These are phyloP conservation scores for Styela clava DNA, from an alignment of 23 tunicate species.

Conservation along the genomic window DNA sequence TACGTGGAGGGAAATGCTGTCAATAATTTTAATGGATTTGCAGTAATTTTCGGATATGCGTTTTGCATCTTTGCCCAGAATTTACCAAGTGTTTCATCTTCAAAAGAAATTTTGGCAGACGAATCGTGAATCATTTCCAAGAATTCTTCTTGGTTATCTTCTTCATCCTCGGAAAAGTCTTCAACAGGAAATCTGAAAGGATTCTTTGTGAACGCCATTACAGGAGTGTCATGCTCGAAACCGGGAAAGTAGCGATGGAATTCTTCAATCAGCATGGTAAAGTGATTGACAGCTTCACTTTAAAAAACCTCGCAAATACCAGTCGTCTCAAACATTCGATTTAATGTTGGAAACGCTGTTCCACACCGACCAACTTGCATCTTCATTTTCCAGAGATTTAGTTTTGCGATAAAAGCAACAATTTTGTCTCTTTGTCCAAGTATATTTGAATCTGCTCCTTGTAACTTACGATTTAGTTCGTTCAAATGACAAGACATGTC, in stretches of 20 bases:
- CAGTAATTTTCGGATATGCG: slow-evolving; percentile 44
- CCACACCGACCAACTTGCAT: too few species aligned
- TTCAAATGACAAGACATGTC: slow-evolving; percentile 48
- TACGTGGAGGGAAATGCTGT: slow-evolving; percentile 34
- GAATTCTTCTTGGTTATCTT: too few species aligned
- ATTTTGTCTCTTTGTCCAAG: too few species aligned
- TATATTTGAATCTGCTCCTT: too few species aligned
- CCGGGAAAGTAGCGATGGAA: slow-evolving; percentile 53
- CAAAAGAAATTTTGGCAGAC: slow-evolving; percentile 48
- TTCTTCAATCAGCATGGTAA: slow-evolving; percentile 39
- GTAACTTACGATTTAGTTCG: slow-evolving; percentile 50
- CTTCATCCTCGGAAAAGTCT: slow-evolving; percentile 32
- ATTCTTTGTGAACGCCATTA: too few species aligned
- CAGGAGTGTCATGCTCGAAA: slow-evolving; percentile 47
- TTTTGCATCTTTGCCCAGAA: too few species aligned
- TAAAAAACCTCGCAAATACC: slow-evolving; percentile 26
- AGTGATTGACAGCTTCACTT: too few species aligned
- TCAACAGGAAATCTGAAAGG: slow-evolving; percentile 58
- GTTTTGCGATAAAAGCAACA: too few species aligned
- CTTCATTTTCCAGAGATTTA: too few species aligned
- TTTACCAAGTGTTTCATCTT: too few species aligned
- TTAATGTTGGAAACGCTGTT: too few species aligned
- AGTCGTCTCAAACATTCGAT: slow-evolving; percentile 34
- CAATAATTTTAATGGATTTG: slow-evolving; percentile 40
- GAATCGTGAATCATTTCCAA: slow-evolving; percentile 54